A percentile compares a stretch with the other conserved stretches of the same genome.
Evolutionary conservation across 2,113 vertebrate genomes (phyloP).

Genomic region (Puffinus mauretanicus): DNA sequence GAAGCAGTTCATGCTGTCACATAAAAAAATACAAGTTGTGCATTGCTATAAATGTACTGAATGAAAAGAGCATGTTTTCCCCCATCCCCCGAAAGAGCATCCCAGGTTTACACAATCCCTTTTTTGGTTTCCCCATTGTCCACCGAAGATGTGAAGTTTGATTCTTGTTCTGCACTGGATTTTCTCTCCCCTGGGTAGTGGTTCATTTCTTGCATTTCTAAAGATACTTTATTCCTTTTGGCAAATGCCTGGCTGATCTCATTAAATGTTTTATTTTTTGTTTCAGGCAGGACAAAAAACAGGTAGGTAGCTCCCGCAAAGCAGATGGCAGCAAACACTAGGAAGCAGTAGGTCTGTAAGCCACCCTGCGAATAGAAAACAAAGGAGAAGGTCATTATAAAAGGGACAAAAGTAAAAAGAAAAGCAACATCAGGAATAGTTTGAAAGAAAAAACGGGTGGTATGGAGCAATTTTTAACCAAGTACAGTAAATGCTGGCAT

Average conservation of each 20-base stretch:
- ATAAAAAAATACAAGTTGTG: not conserved
- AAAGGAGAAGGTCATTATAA: not conserved
- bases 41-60: not conserved
- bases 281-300: conserved; percentile 89
- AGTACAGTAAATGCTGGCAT: not conserved
- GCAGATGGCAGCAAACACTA: conserved; percentile 87
- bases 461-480: not conserved
- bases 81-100: not conserved
- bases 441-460: not conserved
- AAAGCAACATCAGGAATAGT: not conserved
- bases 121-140: conserved; percentile 18
- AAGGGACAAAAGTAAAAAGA: not conserved
- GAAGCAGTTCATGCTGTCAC: not conserved
- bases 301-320: conserved; percentile 79
- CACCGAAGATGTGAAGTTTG: not conserved
- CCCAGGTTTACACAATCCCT: not conserved
- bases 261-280: conserved; percentile 90
- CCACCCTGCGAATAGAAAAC: conserved; percentile 71
- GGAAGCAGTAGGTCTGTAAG: conserved; percentile 85
- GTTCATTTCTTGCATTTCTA: conserved; percentile 70
- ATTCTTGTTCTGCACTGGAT: not conserved
- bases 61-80: not conserved
- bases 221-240: conserved; percentile 82
- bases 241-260: conserved; percentile 91
- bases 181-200: not conserved